These are phyloP conservation scores for Latrodectus geometricus DNA, from an alignment of 1,140 invertebrate species.

Conservation along the genomic window DNA sequence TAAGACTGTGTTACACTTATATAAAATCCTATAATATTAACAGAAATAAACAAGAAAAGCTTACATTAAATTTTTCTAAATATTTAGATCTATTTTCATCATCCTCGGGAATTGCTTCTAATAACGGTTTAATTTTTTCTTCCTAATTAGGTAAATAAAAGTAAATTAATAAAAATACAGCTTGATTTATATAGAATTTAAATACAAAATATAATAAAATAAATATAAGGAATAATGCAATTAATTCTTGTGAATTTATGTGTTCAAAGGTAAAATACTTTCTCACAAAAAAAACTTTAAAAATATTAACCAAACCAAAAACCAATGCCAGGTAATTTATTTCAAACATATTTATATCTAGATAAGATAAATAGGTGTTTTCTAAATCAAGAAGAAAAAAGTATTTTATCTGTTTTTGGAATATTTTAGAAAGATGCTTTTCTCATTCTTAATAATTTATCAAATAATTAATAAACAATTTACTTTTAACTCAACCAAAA, in stretches of 20 bases:
- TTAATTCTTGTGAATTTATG: background rate
- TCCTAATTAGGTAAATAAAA: conserved; percentile 13
- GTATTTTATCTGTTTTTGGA: too few relatives aligned
- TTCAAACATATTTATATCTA: too few relatives aligned
- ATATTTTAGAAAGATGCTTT: too few relatives aligned
- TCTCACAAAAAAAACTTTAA: background rate
- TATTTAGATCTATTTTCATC: background rate
- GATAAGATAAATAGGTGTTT: too few relatives aligned
- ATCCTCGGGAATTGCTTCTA: conserved; percentile 23
- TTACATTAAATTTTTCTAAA: conserved; percentile 29
- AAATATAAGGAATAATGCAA: background rate
- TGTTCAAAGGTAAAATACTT: background rate
- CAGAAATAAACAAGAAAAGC: background rate
- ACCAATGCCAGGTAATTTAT: too few relatives aligned
- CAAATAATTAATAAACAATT: too few relatives aligned
- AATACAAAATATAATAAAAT: background rate
- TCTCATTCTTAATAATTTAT: too few relatives aligned
- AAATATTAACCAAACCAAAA: background rate
- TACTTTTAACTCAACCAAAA: too few relatives aligned
- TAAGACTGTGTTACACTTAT: too few relatives aligned
- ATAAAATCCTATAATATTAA: too few relatives aligned
- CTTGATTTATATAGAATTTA: background rate
- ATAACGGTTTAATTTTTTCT: conserved; percentile 1
- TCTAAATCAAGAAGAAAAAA: too few relatives aligned
- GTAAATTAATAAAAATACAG: background rate